Base-by-base conservation (phyloP, 2,113 vertebrate genomes). In the Potamarius usumacintae region DNA sequence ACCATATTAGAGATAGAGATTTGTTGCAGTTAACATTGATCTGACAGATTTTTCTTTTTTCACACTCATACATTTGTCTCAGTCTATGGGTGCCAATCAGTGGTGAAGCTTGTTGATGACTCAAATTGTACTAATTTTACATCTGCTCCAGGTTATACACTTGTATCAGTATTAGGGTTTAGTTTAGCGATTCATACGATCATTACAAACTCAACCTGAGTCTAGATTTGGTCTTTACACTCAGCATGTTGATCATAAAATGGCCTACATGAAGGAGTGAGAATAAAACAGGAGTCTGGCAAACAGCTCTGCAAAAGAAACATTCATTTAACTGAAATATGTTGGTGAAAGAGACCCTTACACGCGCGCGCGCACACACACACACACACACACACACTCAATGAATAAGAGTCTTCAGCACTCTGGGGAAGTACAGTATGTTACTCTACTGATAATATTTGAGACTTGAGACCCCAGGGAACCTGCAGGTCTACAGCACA, bases 251-350 rank as follows among this genome's bases (percentile, higher is more conserved):
- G 48, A 85, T 78, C 57, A 85, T 67, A 67, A 53, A 25, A 48
- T 55, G 27, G 30, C 25, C 34, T 5, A 82, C 34, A 52, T 9
- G 48, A 62, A 42, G 27, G 10, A 62, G 9, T 79, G 34, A 62
- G 69, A 83, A 50, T 42, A 57, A 89, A 74, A 55, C 25, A 55
- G 52, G 6, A 55, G 76, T 25, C 17, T 34, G 76, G 84, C 67
- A 88, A 91, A 91, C 80, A 86, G 81, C 74, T 89, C 84, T 72
- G 81, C 65, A 84, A 84, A 84, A 88, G 76, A 89, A 87, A 88
- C 88, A 86, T 83, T 82, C 86, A 86, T 88, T 86, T 84, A 91
- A 60, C 57, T 79, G 76, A 7, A 57, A 79, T 79, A 17, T 2
- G 2, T 84, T 85, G 65, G 60, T 89, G 86, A 91, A 90, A 90